Evolutionary conservation across 2,113 vertebrate genomes (phyloP), one percentile per base, ranked within the genome.

Genomic region (Indicator indicator): DNA sequence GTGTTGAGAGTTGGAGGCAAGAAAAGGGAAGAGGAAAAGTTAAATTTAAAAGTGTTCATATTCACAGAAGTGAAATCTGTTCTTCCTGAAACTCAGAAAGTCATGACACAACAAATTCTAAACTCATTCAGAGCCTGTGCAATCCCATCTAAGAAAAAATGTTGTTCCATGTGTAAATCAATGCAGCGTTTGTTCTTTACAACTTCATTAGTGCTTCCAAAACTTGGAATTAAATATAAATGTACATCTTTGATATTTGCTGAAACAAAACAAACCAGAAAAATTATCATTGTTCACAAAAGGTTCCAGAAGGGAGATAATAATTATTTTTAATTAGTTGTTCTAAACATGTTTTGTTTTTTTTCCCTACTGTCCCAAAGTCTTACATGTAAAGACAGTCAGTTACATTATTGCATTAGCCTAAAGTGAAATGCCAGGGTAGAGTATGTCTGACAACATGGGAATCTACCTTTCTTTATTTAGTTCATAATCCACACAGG

Each of bases 41-140:
- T 96, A 92, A 89, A 93, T 85, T 89, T 95, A 89, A 89, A 95
- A 88, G 58, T 76, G 56, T 77, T 89, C 82, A 59, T 83, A 26
- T 27, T 82, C 70, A 62, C n/a, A 86, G 24, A 82, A 93, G 72
- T n/a, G 0, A 84, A 90, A 86, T 93, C 54, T 82, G 50, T 73
- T 93, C 44, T 90, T 84, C 36, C 48, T 72, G 55, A 86, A 36
- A 84, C 0, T 9, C 75, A 20, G n/a, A 84, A 62, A 89, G 67
- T 82, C 81, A 93, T 90, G 83, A 95, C 59, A 92, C 83, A 92
- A 89, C 70, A 82, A 87, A 93, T 92, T 84, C 52, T 73, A 36
- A 50, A 55, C 33, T 86, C 81, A 86, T 90, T 92, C 83, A 65
- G 26, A 89, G 79, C 63, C 40, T 88, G 13, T 78, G 30, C 38